Evolutionary conservation across 2,888 invertebrate genomes (phyloP).

Genomic region (Subacronicta megacephala): DNA sequence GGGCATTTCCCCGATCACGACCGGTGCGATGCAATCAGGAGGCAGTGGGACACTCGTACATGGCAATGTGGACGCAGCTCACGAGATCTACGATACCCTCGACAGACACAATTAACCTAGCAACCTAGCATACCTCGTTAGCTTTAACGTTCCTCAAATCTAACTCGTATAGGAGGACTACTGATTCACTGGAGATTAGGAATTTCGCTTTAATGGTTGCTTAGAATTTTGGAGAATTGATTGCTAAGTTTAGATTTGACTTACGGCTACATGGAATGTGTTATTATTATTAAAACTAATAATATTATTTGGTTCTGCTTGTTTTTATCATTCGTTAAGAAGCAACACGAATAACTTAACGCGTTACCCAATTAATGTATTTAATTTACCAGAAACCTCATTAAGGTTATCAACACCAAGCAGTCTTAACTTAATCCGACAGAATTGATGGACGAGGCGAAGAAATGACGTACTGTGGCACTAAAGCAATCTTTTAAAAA

Average conservation of each 20-base stretch:
- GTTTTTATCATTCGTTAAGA: neutral
- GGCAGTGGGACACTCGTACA: conserved; percentile 69
- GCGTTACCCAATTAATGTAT: conserved; percentile 16
- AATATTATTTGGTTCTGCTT: neutral
- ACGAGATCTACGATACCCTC: conserved; percentile 57
- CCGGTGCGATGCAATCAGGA: conserved; percentile 73
- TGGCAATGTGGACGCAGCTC: conserved; percentile 63
- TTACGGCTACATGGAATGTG: neutral
- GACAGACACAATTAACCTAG: conserved; percentile 76
- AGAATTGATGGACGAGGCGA: conserved; percentile 66
- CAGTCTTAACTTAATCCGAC: conserved; percentile 60
- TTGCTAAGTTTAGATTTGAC: neutral
- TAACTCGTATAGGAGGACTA: conserved; percentile 43
- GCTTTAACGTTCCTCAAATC: conserved; percentile 58
- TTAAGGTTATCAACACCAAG: conserved; percentile 45
- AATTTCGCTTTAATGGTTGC: too few species aligned
- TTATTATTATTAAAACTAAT: too few species aligned
- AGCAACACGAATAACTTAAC: neutral
- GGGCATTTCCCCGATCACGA: conserved; percentile 81
- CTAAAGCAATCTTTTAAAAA: conserved; percentile 76
- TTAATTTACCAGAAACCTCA: conserved; percentile 28
- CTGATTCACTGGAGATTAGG: conserved; percentile 32
- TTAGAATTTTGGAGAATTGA: neutral
- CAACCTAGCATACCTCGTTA: conserved; percentile 71
- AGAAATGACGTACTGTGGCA: conserved; percentile 67